Evolutionary conservation across 2,113 vertebrate species (phyloP), one percentile per base, ranked within the genome.

Genomic region (Peromyscus polionotus): DNA sequence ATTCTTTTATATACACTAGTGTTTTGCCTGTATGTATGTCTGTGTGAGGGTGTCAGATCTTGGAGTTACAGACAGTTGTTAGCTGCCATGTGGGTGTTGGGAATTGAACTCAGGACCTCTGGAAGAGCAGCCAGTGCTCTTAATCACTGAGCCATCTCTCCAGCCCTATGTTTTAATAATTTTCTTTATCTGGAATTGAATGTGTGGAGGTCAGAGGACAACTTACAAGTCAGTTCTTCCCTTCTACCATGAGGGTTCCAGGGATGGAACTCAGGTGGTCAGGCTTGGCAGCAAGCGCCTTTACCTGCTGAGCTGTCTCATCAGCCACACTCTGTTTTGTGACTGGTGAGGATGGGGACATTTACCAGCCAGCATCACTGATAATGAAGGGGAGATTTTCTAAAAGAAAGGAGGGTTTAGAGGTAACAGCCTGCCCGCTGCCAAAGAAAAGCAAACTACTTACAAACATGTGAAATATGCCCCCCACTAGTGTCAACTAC

Each of bases 401-500:
- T 33, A 68, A 85, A 92, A 90, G 68, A 63, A 68, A 91, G 89
- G 13, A 91, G 22, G 93, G 63, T 51, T 81, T 22, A 75, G n/a
- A 80, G 76, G 36, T 16, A 92, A 88, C 63, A 92, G 65, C 28
- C 13, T 20, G 75, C 89, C 93, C 36, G 36, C n/a, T 20, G 39
- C 73, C 91, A 84, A 28, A 28, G 20, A 77, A 88, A 95, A 88
- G 54, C 39, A 51, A 88, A 75, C 79, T 75, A 77, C 68, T 57
- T 77, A 76, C 85, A 83, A 59, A 88, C 70, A 83, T 45, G 75
- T 92, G 77, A 93, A 72, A 88, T 63, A 65, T 72, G 63, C 88
- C 88, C 96, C 73, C 57, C 36, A 73, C 94, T 95, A 94, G 80
- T 94, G 61, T 67, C 39, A 94, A 93, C 75, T 80, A n/a, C 59